Conservation (phyloP, 2,113 vertebrate genomes). For the Hoplias malabaricus region DNA sequence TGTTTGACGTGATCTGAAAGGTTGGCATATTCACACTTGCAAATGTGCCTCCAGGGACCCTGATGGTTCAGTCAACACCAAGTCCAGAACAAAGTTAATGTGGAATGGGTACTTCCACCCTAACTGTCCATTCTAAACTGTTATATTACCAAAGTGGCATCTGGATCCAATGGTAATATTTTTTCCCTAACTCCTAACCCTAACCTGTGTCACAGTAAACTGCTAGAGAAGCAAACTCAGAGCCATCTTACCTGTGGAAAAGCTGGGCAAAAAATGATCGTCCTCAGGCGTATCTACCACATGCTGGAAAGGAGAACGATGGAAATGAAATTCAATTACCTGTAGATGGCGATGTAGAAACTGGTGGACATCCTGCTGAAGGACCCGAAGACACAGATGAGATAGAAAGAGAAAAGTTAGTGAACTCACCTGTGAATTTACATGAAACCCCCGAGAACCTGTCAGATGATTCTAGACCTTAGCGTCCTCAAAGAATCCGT, state of each 20-base stretch:
- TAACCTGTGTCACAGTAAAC: not conserved
- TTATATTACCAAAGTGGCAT: no score
- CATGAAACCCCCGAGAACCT: not conserved
- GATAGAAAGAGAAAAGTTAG: not conserved
- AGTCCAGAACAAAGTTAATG: no score
- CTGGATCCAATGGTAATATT: no score
- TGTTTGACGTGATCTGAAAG: no score
- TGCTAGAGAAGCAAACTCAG: not conserved
- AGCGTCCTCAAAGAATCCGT: not conserved
- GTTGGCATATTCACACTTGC: no score
- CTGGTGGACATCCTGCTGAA: not conserved
- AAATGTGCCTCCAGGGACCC: no score
- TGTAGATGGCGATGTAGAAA: not conserved
- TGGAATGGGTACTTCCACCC: no score
- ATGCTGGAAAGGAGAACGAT: not conserved
- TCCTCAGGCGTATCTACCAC: not conserved
- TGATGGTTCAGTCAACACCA: no score
- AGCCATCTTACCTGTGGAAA: not conserved
- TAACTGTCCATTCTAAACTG: no score
- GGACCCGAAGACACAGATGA: not conserved
- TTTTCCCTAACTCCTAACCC: no score
- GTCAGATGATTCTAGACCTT: not conserved
- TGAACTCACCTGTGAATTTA: not conserved
- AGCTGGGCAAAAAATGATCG: not conserved
- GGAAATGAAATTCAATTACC: not conserved